These are phyloP conservation scores for Penaeus japonicus DNA, from an alignment of 1,140 invertebrate species.

Conservation along the genomic window DNA sequence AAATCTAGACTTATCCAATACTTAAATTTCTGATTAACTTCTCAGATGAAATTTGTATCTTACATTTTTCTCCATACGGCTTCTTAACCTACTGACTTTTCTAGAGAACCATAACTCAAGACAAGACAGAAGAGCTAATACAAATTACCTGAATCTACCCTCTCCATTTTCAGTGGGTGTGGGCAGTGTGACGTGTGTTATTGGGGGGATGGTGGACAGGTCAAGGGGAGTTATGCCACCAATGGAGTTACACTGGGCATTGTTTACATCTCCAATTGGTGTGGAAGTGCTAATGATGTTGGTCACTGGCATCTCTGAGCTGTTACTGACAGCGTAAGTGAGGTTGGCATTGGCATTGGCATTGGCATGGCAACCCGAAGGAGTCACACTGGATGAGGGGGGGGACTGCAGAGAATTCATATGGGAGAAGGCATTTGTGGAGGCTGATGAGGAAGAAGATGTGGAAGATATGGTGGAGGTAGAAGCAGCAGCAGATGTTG, in stretches of 20 bases:
- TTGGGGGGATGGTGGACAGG: slow-evolving; percentile 35
- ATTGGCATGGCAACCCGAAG: background rate
- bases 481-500: slow-evolving; percentile 39
- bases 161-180: slow-evolving; percentile 52
- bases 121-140: background rate
- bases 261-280: background rate
- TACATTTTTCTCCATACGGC: too few species aligned
- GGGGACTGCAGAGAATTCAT: slow-evolving; percentile 17
- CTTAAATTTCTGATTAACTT: too few species aligned
- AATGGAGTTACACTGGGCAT: slow-evolving; percentile 1
- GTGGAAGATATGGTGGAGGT: slow-evolving; percentile 44
- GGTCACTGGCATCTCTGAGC: background rate
- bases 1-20: too few species aligned
- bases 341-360: background rate
- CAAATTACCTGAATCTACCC: slow-evolving; percentile 44
- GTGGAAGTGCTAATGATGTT: background rate
- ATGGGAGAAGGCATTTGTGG: slow-evolving; percentile 40
- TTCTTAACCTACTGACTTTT: too few species aligned
- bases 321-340: slow-evolving; percentile 4
- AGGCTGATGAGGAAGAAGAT: slow-evolving; percentile 46
- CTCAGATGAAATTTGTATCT: too few species aligned
- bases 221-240: slow-evolving; percentile 41
- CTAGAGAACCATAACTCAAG: background rate
- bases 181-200: slow-evolving; percentile 45
- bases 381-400: background rate